phyloP scores from a whole-genome alignment of 2,797 vertebrate genomes.

The Vireo griseus region DNA sequence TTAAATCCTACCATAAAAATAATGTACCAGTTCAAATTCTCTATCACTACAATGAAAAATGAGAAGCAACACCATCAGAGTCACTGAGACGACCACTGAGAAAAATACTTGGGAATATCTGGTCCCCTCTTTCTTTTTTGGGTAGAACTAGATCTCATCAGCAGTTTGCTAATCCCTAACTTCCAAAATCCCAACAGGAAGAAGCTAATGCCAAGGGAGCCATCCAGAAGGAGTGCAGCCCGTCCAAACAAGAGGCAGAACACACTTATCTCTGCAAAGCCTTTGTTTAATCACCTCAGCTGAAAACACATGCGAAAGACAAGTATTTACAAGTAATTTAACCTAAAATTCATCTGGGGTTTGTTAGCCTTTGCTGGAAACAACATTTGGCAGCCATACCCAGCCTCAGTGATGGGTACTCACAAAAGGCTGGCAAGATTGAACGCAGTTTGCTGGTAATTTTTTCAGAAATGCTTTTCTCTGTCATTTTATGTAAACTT shows the following conservation, averaged over 20 bases:
- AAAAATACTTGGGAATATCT: not conserved
- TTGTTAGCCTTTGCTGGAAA: constrained; percentile 13
- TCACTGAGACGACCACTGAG: not conserved
- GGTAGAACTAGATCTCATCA: not conserved
- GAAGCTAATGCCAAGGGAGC: rapidly evolving
- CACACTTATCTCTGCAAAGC: not conserved
- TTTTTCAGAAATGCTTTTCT: not conserved
- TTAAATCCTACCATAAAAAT: not conserved
- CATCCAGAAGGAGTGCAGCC: not conserved
- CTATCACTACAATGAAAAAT: not conserved
- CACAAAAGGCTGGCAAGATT: not conserved
- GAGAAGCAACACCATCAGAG: not conserved
- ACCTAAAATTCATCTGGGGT: not conserved
- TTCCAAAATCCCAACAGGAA: not conserved
- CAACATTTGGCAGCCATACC: not conserved
- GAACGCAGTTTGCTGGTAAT: rapidly evolving
- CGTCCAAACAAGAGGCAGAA: not conserved
- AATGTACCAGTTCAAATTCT: not conserved
- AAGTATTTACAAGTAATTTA: constrained; percentile 20
- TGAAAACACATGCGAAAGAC: not conserved
- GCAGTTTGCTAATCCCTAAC: not conserved
- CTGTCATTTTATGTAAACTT: not conserved
- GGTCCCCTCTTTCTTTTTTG: not conserved
- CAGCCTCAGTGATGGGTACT: not conserved
- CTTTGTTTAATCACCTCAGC: constrained; percentile 28